Evolutionary conservation across 1,140 invertebrate genomes (phyloP), one percentile per base, ranked within the genome.

Genomic region (fruit fly (Drosophila melanogaster)): DNA sequence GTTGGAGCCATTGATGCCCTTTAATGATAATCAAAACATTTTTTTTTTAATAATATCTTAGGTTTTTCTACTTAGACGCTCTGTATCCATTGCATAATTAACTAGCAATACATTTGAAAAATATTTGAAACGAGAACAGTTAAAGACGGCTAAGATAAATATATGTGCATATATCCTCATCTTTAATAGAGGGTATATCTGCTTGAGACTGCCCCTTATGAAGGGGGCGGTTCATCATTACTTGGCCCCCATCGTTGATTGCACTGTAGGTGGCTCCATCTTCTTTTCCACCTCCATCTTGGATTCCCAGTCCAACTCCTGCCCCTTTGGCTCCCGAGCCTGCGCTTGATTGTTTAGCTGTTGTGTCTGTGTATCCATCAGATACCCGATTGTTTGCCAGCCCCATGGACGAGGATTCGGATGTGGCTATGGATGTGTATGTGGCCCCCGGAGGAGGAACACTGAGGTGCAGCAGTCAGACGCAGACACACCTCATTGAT

Each of bases 271-370:
- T 85, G 83, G 81, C 78, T 72, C 24, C 64, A 33, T 47, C 47
- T 65, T 17, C 58, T 14, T 12, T 15, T 1, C n/a, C 58, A 62
- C 3, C 57, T 44, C 19, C 40, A 24, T 1, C 26, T 22, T 30
- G 35, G 22, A 14, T 7, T 35, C 24, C 43, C 44, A 14, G 26
- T n/a, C 22, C 41, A 8, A 15, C 17, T 41, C 22, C 37, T 24
- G 15, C 15, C 33, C 55, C 22, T 35, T 35, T 22, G 43, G 62
- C 26, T 33, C 14, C 60, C 65, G 60, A 67, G 65, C 76, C 83
- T 87, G 84, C 67, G 72, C 73, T 89, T 89, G 84, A 89, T 89
- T 89, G 84, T 79, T 87, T 87, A 84, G 84, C 85, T 80, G 64
- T 74, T 77, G 57, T 70, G 65, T 76, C 75, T 77, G 78, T 72